Evolutionary conservation across 2,888 invertebrate genomes (phyloP).

Genomic region (Cynaeus angustus): DNA sequence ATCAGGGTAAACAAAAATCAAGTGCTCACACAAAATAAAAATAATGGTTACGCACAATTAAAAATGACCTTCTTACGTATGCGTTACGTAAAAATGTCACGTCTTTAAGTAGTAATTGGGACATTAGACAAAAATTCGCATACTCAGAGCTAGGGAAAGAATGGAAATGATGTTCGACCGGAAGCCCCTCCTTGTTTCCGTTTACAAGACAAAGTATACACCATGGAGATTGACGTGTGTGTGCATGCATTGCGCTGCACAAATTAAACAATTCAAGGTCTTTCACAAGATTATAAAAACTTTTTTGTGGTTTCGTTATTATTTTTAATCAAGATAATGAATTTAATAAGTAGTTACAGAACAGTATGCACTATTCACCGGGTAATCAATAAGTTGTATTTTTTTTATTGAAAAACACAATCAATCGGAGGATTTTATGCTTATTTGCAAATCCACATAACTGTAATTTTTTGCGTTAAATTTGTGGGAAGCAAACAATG

Average conservation of each 20-base stretch:
- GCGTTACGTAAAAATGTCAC: conserved; percentile 8
- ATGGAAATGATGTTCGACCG: conserved; percentile 26
- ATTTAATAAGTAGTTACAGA: too few species aligned
- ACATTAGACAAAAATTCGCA: conserved; percentile 19
- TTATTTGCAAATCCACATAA: too few species aligned
- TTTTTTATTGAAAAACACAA: too few species aligned
- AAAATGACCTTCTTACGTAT: background rate
- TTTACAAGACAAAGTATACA: conserved; percentile 25
- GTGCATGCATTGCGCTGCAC: background rate
- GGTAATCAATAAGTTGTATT: too few species aligned
- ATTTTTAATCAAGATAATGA: background rate
- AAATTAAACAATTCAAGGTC: conserved; percentile 31
- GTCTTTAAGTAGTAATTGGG: background rate
- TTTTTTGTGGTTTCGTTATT: conserved; percentile 4
- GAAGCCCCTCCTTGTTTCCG: conserved; percentile 48
- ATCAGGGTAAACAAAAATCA: background rate
- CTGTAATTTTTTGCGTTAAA: too few species aligned
- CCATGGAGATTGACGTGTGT: conserved; percentile 7
- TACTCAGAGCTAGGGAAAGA: background rate
- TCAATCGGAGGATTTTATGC: too few species aligned
- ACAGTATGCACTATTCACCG: too few species aligned
- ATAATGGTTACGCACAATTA: background rate
- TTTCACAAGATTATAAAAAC: conserved; percentile 34
- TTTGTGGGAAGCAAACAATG: too few species aligned
- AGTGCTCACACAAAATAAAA: background rate